Evolutionary conservation across 2,888 invertebrate species (phyloP), one percentile per base, ranked within the genome.

Genomic region (Synanthedon tipuliformis): DNA sequence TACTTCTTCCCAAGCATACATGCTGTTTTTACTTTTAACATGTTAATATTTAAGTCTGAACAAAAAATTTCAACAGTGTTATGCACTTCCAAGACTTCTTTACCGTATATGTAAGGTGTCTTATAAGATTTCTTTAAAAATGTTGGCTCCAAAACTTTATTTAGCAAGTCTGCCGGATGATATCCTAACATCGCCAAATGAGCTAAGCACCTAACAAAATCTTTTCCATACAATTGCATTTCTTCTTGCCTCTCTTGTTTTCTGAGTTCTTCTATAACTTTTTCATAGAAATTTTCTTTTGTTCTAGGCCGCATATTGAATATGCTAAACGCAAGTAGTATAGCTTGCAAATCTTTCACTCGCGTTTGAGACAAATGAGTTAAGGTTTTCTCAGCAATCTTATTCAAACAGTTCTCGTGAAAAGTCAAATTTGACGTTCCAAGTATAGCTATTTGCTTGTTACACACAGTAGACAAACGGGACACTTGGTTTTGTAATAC

Each of bases 301-400:
- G 83, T 88, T 52, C 81, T 61, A 12, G 91, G 90, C 55, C 77
- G 73, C 53, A 85, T 88, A 69, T 92, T 89, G 59, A 92, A 92
- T 66, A 90, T 88, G 2, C 89, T 89, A 65, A 91, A 88, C 1
- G 89, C 87, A 56, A 92, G 84, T 3, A 90, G 75, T 8, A 94
- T 74, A 61, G 94, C 88, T 75, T 95, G 95, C 40, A 95, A 77
- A 68, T 95, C 95, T 76, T 95, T 95, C 0, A 94, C 51, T 57
- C 94, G 88, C 0, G 89, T 72, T 3, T 67, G 51, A 2, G 80
- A 57, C 0, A 93, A 67, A 34, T 89, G 75, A 2, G 72, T 61
- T 8, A 81, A 69, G 15, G 92, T 84, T 56, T 85, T 86, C 50
- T 89, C 64, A 0, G 91, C 77, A 51, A 93, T 88, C 56, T 63